Base-by-base conservation (phyloP, 2,113 vertebrate species). In the Talpa occidentalis region DNA sequence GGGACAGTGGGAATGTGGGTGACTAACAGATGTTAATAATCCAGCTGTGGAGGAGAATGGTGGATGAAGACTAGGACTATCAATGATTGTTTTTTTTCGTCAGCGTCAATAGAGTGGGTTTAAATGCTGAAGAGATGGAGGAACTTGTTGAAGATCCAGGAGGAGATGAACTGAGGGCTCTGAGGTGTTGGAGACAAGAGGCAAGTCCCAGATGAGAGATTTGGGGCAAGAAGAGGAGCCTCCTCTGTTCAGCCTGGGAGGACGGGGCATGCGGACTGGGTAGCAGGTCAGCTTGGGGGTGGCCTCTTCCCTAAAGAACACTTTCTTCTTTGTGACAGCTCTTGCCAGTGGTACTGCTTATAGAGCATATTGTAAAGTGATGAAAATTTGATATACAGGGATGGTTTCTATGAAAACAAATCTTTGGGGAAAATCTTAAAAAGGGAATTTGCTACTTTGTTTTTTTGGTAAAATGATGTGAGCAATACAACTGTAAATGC, bases 381-480 rank as follows among this genome's bases (percentile, higher is more conserved):
- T 85, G 35, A 82, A 21, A 83, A 49, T 69, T 47, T 54, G 67
- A 74, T 85, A 79, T 64, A 7, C 78, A 82, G 73, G 37, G 6
- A 4, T 44, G 32, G 10, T 88, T 92, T 77, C 73, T 42, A 66
- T 42, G 74, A 90, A 82, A 80, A 12, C 44, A 52, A 64, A 15
- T n/a, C 56, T 93, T 93, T 30, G 4, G 54, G 22, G 37, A 93
- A 87, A 78, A 49, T 59, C 47, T 83, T 78, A 67, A 78, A 81
- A 70, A 11, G 16, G 11, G 44, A 35, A 80, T 42, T 60, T 84
- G 56, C 11, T 59, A 4, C 16, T 62, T 80, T 9, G 56, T 76
- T 60, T 85, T 70, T 42, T 28, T n/a, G 32, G 77, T 52, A 8
- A 62, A 89, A 35, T 95, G 17, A 15, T 67, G 6, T 80, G 66